These are phyloP conservation scores for Archocentrus centrarchus DNA, from an alignment of 2,113 vertebrate genomes.

Conservation along the genomic window DNA sequence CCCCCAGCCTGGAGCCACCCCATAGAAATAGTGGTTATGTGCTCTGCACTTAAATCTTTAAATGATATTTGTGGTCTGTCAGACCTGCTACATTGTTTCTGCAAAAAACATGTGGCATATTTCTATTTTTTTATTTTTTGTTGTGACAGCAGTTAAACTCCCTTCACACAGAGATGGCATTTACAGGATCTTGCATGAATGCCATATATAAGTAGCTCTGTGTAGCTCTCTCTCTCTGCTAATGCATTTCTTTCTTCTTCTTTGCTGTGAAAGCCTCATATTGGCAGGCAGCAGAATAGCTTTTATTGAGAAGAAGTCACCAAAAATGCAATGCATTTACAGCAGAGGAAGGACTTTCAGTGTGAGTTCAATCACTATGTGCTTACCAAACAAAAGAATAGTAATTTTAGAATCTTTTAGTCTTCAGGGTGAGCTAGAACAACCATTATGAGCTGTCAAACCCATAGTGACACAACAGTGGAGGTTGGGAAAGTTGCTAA, in stretches of 20 bases:
- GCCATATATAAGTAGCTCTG: no score
- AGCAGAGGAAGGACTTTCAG: neutral
- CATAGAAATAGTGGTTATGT: neutral
- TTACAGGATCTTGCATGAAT: no score
- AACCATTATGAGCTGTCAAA: neutral
- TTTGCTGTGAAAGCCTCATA: neutral
- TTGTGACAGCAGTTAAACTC: neutral
- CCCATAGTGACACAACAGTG: rapidly evolving
- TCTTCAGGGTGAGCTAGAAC: neutral
- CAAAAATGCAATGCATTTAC: neutral
- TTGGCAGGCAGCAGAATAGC: neutral
- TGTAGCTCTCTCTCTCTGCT: neutral
- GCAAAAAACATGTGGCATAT: neutral
- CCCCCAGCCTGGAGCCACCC: neutral
- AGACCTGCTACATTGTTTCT: neutral
- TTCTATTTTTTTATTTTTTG: neutral
- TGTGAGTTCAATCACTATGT: neutral
- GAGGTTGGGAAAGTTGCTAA: neutral
- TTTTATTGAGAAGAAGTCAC: neutral
- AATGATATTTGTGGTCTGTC: neutral
- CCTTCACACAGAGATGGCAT: neutral
- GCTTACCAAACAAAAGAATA: neutral
- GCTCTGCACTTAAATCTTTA: neutral
- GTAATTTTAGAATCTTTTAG: neutral
- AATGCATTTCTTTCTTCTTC: neutral